phyloP scores from a whole-genome alignment of 2,113 vertebrate genomes.

The Periophthalmus modestus region DNA sequence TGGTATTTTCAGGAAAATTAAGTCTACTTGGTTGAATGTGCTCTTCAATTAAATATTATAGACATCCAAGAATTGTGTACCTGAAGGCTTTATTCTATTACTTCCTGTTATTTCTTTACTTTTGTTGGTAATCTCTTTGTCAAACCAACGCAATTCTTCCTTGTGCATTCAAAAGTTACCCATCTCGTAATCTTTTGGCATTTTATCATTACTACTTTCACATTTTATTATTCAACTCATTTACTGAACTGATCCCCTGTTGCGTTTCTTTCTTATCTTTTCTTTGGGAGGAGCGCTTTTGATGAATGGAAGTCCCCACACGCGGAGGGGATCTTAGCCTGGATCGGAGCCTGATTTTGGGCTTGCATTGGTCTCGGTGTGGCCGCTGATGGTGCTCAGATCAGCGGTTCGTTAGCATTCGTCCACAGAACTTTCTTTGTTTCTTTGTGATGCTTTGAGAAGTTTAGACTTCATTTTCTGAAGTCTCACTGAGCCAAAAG shows the following conservation, averaged over 20 bases:
- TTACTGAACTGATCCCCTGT: conserved; percentile 80
- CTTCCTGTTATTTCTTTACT: conserved; percentile 1
- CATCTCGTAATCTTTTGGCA: conserved; percentile 16
- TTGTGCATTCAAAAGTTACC: background rate
- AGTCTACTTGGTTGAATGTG: background rate
- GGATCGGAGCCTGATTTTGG: conserved; percentile 82
- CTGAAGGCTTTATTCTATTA: background rate
- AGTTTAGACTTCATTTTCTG: conserved; percentile 84
- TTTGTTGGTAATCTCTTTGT: background rate
- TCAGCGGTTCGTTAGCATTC: conserved; percentile 99
- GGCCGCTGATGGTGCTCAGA: conserved; percentile 99
- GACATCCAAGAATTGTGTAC: background rate
- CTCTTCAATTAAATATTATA: background rate
- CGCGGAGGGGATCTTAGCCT: conserved; percentile 77
- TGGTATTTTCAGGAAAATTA: background rate
- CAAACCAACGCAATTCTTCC: background rate
- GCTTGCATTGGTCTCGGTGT: conserved; percentile 99
- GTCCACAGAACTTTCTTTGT: conserved; percentile 93
- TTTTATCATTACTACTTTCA: conserved; percentile 35
- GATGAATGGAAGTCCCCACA: conserved; percentile 86
- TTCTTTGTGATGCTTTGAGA: conserved; percentile 89
- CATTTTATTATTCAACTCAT: conserved; percentile 32
- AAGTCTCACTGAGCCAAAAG: conserved; percentile 83
- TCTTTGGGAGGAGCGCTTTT: conserved; percentile 77
- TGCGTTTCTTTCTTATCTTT: conserved; percentile 77